phyloP scores from a whole-genome alignment of 2,888 invertebrate species.

The Caenorhabditis sinica region DNA sequence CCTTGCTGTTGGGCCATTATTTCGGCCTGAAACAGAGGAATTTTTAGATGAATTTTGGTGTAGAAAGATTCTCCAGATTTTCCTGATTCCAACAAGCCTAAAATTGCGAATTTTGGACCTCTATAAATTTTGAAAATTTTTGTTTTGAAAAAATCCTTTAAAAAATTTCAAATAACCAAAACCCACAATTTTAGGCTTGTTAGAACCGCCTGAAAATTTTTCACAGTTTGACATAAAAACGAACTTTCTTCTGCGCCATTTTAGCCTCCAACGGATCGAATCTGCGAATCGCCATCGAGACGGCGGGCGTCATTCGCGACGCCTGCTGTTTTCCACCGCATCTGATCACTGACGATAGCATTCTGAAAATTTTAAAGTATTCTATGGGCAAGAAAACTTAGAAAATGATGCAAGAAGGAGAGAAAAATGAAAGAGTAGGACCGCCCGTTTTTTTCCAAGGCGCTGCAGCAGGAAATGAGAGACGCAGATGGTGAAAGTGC shows the following conservation, averaged over 20 bases:
- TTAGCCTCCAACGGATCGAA: constrained; percentile 67
- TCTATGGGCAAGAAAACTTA: neutral
- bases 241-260: constrained; percentile 64
- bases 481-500: constrained; percentile 29
- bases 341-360: constrained; percentile 46
- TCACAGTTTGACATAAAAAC: constrained; percentile 5
- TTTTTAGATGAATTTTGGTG: neutral
- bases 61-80: neutral
- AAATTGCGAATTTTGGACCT: too few relatives aligned
- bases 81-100: neutral
- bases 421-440: constrained; percentile 7
- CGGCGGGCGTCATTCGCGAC: constrained; percentile 53
- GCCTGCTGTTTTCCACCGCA: constrained; percentile 41
- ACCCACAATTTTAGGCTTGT: neutral
- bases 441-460: constrained; percentile 54
- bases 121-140: too few relatives aligned
- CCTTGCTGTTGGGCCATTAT: constrained; percentile 29
- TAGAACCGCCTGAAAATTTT: neutral
- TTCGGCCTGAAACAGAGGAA: constrained; percentile 49
- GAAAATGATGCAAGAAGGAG: neutral
- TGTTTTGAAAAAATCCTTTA: too few relatives aligned
- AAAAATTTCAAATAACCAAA: too few relatives aligned
- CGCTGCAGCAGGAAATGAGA: constrained; percentile 39
- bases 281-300: constrained; percentile 52
- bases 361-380: constrained; percentile 9